A percentile compares a stretch with the other conserved stretches of the same genome.
phyloP scores from a whole-genome alignment of 2,113 vertebrate species.

The Hoplias malabaricus region DNA sequence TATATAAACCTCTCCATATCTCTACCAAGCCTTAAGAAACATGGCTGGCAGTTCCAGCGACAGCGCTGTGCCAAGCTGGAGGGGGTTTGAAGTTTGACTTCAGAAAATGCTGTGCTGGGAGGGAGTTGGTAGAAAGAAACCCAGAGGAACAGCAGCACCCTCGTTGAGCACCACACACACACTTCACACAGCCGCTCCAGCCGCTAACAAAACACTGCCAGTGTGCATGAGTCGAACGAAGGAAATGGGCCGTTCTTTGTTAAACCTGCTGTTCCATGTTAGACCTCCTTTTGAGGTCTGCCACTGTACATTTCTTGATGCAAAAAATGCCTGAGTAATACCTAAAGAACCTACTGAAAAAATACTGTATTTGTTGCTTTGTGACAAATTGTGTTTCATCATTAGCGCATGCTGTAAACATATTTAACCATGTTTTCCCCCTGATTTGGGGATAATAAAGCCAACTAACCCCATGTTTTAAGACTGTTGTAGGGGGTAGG shows the following conservation, averaged over 20 bases:
- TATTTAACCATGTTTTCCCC: too few relatives aligned
- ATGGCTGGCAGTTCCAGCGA: not conserved
- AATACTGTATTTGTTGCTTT: not conserved
- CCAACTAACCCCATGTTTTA: too few relatives aligned
- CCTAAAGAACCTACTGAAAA: not conserved
- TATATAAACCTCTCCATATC: constrained; percentile 42
- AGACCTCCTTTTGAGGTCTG: constrained; percentile 3
- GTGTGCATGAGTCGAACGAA: not conserved
- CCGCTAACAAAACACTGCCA: not conserved
- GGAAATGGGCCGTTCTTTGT: not conserved
- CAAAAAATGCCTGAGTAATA: not conserved
- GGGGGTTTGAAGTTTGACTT: constrained; percentile 20
- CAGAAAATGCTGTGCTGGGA: constrained; percentile 11
- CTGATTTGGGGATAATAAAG: too few relatives aligned
- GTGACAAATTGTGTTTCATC: not conserved
- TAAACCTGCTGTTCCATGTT: not conserved
- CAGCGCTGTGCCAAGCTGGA: not conserved
- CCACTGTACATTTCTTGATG: not conserved
- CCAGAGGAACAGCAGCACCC: not conserved
- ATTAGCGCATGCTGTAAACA: too few relatives aligned
- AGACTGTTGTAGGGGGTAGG: too few relatives aligned
- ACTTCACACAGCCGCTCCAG: constrained; percentile 1
- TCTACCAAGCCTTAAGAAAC: constrained; percentile 33
- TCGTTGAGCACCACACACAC: not conserved
- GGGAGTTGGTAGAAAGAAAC: not conserved